Evolutionary conservation across 2,113 vertebrate species (phyloP), one percentile per base, ranked within the genome.

Genomic region (Spea bombifrons): DNA sequence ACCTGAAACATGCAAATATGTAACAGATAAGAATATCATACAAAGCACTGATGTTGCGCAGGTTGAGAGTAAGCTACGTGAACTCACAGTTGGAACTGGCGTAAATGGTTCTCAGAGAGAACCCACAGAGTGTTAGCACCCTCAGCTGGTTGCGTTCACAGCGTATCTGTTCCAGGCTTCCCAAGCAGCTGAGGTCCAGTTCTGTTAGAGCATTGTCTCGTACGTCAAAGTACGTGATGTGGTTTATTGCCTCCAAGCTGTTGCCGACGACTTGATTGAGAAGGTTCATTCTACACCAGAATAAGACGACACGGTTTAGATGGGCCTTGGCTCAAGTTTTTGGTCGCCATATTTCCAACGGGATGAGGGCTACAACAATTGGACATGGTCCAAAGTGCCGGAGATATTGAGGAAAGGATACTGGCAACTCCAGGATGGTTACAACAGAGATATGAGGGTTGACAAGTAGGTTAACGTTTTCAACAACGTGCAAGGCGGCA

Each of bases 101-200:
- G 4, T 94, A 91, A 61, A 99, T 90, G 55, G 90, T 90, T 78
- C 94, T 94, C 81, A 99, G 91, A 13, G 90, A 91, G 83, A 96
- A 96, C 71, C 96, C 96, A 2, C 94, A 94, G 83, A 98, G 89
- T 0, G 92, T 94, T 81, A 99, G 90, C 30, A 92, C 90, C 84
- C 86, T 90, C 86, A 99, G 89, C 75, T 91, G 92, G 88, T 98
- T 99, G 73, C 94, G 91, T 79, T 98, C 95, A 17, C 96, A 98
- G 85, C 96, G 92, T 85, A 99, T 88, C 76, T 92, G 94, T 84
- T 98, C 96, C 90, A 99, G 88, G 87, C 86, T 93, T 84, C 93
- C 92, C 74, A 95, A 75, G 17, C 90, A 90, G 88, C 94, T 93
- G 83, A 98, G 91, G 85, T 99, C 95, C 75, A 98, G 87, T 8